Conservation (phyloP, 2,113 vertebrate genomes). For the Myxocyprinus asiaticus region DNA sequence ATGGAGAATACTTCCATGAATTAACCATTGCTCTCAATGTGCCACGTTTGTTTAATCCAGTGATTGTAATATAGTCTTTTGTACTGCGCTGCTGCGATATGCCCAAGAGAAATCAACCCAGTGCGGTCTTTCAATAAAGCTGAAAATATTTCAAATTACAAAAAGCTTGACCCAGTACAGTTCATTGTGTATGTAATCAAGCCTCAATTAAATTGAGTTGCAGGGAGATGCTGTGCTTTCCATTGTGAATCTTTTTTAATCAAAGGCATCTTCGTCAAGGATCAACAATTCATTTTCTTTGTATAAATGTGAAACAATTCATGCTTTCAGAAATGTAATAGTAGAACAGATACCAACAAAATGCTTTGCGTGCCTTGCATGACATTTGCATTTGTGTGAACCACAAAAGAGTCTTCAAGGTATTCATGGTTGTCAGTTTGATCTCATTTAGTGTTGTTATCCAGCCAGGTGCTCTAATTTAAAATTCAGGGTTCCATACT, state of each 20-base stretch:
- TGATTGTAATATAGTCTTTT: slow-evolving; percentile 40
- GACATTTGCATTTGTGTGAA: slow-evolving; percentile 20
- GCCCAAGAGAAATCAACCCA: slow-evolving; percentile 46
- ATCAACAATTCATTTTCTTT: slow-evolving; percentile 4
- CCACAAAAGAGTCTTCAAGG: slow-evolving; percentile 27
- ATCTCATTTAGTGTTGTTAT: slow-evolving; percentile 39
- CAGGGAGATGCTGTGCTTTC: neutral
- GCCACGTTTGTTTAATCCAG: slow-evolving; percentile 40
- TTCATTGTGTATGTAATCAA: slow-evolving; percentile 33
- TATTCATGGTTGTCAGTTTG: slow-evolving; percentile 37
- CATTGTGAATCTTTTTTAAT: neutral
- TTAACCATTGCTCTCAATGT: slow-evolving; percentile 46
- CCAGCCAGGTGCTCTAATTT: slow-evolving; percentile 26
- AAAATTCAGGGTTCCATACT: slow-evolving; percentile 25
- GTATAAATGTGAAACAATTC: neutral
- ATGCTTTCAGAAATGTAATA: neutral
- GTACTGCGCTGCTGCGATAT: slow-evolving; percentile 10
- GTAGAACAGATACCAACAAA: slow-evolving; percentile 23
- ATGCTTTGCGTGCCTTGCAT: slow-evolving; percentile 4
- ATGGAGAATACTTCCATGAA: slow-evolving; percentile 43
- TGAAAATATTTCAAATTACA: slow-evolving; percentile 9
- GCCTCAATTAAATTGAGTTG: slow-evolving; percentile 20
- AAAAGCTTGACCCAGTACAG: neutral
- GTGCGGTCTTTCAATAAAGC: slow-evolving; percentile 36
- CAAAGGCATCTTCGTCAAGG: neutral